These are phyloP conservation scores for Tribolium freemani DNA, from an alignment of 2,888 invertebrate genomes.

Conservation along the genomic window DNA sequence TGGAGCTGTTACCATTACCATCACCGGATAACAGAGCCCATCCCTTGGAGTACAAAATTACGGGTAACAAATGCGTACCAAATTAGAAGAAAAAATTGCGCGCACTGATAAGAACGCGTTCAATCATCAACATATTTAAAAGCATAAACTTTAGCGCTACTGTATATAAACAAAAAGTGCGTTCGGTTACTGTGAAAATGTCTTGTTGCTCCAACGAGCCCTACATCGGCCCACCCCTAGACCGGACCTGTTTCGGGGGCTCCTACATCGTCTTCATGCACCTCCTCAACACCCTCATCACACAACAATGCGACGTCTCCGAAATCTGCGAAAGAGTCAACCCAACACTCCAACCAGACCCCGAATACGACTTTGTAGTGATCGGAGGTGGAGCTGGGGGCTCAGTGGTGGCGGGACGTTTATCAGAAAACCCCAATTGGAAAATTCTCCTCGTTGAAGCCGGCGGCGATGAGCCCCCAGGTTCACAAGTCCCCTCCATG, in stretches of 20 bases:
- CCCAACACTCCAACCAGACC: not conserved
- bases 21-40: no score
- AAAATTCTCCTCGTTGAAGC: slow-evolving; percentile 68
- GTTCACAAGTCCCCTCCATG: slow-evolving; percentile 5
- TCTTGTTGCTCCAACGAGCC: not conserved
- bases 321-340: slow-evolving; percentile 2
- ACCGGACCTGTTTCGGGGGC: not conserved
- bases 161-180: not conserved
- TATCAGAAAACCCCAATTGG: slow-evolving; percentile 76
- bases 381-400: slow-evolving; percentile 77
- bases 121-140: no score
- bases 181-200: not conserved
- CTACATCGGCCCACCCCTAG: slow-evolving; percentile 6
- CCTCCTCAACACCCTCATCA: not conserved
- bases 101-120: no score
- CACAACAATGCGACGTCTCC: not conserved
- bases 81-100: no score
- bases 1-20: no score
- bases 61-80: no score
- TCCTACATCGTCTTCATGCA: slow-evolving; percentile 9
- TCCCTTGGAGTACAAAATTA: no score
- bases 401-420: slow-evolving; percentile 73
- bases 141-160: not conserved
- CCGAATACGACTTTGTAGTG: slow-evolving; percentile 71
- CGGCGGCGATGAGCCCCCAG: slow-evolving; percentile 53